Evolutionary conservation across 2,797 vertebrate species (phyloP), one percentile per base, ranked within the genome.

Genomic region (Hoplostethus mediterraneus): DNA sequence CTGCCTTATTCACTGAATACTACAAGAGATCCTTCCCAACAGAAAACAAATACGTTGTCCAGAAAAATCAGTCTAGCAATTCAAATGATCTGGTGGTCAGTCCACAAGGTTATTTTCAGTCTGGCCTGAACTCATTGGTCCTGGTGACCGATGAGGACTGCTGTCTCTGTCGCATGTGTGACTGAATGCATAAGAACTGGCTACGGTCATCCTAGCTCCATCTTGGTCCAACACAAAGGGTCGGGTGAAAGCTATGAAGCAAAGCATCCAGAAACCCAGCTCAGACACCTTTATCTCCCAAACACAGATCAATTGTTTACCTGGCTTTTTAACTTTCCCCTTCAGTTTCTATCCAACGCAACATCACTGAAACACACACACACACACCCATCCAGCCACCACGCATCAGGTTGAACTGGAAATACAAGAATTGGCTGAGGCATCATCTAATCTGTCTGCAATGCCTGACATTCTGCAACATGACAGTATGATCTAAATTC

Each of bases 1-100:
- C 36, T 31, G 9, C 17, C 38, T 73, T 16, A 12, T 28, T 73
- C 54, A 65, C 30, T 55, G 8, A 73, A 59, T 4, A 13, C 14
- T 21, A 49, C 5, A 53, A 53, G 17, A 53, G 12, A 36, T 5
- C n/a, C 8, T 13, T 5, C 49, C 12, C 12, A 3, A 16, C 5
- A 12, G n/a, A 60, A 44, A 6, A 47, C 13, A 3, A 36, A 63
- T 3, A 14, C 52, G 11, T 5, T 16, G 56, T 28, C 10, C 0
- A 28, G 21, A 2, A 2, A 2, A 38, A 11, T 52, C 17, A 48
- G 21, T 52, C n/a, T 9, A 25, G 49, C 12, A 51, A 21, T 51
- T 6, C n/a, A 51, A 4, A 21, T 9, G 48, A 51, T 21, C 11
- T 6, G 9, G 49, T 52, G 49, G 48, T 51, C 48, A 6, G 17